Conservation (phyloP, 2,888 invertebrate genomes). For the Drepanosiphum platanoidis region DNA sequence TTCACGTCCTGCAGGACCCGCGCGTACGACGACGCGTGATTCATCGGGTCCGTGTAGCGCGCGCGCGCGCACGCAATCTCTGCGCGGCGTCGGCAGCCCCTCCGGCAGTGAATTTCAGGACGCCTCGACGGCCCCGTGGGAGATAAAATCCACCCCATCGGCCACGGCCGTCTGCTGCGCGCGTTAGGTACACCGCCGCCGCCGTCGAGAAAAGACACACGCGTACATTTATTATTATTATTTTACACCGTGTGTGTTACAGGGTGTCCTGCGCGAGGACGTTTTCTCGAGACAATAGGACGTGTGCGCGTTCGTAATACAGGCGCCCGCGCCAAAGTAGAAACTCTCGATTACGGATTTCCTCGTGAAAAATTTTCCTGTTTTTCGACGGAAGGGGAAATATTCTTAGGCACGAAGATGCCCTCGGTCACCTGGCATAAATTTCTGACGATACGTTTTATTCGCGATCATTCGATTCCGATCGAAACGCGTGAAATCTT, state of each 20-base stretch:
- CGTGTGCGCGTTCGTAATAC: too few relatives aligned
- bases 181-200: background rate
- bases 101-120: background rate
- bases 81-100: background rate
- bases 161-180: background rate
- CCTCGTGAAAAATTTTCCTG: too few relatives aligned
- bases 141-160: constrained; percentile 29
- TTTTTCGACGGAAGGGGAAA: too few relatives aligned
- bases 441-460: too few relatives aligned
- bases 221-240: background rate
- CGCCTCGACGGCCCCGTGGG: background rate
- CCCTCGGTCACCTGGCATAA: too few relatives aligned
- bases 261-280: background rate
- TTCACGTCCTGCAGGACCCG: too few relatives aligned
- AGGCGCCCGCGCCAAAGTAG: too few relatives aligned
- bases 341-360: too few relatives aligned
- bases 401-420: too few relatives aligned
- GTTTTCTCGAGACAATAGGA: too few relatives aligned
- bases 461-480: too few relatives aligned
- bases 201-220: background rate
- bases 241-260: background rate
- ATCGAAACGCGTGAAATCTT: too few relatives aligned
- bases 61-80: background rate
- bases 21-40: background rate
- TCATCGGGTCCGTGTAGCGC: background rate